A percentile compares a stretch with the other conserved stretches of the same genome.
Conservation (phyloP, 1,140 invertebrate genomes). For the Cherax destructor region DNA sequence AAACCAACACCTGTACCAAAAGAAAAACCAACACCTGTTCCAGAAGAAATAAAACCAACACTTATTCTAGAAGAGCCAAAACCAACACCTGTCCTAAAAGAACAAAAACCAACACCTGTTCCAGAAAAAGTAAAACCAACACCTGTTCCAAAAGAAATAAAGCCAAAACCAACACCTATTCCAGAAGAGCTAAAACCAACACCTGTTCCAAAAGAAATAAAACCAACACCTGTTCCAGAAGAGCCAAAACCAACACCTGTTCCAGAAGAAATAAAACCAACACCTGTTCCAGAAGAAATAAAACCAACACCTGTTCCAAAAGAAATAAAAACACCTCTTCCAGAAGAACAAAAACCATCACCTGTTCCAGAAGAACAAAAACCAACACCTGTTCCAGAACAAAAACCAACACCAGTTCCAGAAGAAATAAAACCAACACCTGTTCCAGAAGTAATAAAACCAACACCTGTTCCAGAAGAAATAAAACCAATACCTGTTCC, state of each 20-base stretch:
- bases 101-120: background rate
- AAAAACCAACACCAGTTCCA: slow-evolving; percentile 27
- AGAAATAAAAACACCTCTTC: background rate
- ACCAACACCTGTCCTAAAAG: background rate
- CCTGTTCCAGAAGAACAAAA: background rate
- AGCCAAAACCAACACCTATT: background rate
- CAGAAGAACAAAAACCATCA: background rate
- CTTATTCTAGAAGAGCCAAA: background rate
- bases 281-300: background rate
- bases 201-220: background rate
- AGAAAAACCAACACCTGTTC: slow-evolving; percentile 18
- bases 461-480: slow-evolving; percentile 21
- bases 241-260: background rate
- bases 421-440: slow-evolving; percentile 28
- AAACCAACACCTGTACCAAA: slow-evolving; percentile 16
- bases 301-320: slow-evolving; percentile 12
- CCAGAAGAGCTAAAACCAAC: background rate
- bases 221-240: background rate
- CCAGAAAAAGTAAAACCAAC: background rate
- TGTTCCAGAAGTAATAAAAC: slow-evolving; percentile 22
- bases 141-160: background rate
- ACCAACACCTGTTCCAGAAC: slow-evolving; percentile 2
- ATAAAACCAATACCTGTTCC: slow-evolving; percentile 7
- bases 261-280: background rate
- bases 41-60: slow-evolving; percentile 11